Conservation (phyloP, 2,113 vertebrate species). For the Pitta sordida region DNA sequence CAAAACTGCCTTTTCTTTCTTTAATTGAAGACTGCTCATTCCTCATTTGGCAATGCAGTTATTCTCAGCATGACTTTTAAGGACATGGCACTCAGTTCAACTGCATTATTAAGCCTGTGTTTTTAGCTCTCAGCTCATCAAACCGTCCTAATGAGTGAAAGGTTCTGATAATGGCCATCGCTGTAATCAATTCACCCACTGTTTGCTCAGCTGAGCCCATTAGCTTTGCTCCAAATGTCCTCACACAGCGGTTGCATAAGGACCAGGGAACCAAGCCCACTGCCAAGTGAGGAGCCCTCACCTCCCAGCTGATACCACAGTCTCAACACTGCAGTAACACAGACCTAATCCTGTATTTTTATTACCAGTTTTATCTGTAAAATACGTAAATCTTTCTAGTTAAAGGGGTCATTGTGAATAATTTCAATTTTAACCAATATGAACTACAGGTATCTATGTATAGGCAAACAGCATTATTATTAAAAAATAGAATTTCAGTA, state of each 20-base stretch:
- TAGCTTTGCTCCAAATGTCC: background rate
- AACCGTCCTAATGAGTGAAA: slow-evolving; percentile 33
- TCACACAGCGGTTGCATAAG: background rate
- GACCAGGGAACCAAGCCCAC: rapidly evolving
- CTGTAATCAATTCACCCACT: slow-evolving; percentile 5
- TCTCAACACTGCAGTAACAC: background rate
- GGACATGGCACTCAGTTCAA: background rate
- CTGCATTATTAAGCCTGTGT: background rate
- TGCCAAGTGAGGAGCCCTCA: background rate
- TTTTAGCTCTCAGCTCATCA: background rate
- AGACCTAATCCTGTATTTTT: no score
- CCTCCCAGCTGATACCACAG: background rate
- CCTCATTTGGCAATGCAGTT: background rate
- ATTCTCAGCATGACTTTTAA: background rate
- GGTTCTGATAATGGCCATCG: background rate
- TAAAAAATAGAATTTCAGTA: background rate
- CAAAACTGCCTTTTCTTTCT: background rate
- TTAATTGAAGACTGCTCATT: background rate
- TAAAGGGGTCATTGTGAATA: background rate
- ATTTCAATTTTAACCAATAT: background rate
- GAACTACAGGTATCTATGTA: background rate
- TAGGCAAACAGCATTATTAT: background rate
- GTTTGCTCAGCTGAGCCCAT: slow-evolving; percentile 9
- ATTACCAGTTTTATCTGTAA: background rate
- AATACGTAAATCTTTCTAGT: background rate